Base-by-base conservation (phyloP, 2,113 vertebrate genomes). In the Okapia johnstoni region DNA sequence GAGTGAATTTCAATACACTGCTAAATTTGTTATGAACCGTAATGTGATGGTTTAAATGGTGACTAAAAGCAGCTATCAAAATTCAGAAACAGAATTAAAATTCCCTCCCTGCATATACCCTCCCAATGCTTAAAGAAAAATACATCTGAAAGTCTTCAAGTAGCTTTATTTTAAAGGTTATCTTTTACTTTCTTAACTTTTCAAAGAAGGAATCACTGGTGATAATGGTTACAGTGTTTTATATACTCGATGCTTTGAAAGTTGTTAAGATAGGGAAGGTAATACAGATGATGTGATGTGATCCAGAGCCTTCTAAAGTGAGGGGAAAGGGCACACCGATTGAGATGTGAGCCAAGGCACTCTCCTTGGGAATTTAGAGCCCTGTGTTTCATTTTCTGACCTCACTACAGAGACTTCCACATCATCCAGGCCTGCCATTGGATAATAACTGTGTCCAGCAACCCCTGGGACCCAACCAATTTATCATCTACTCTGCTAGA, bases 401-500 rank as follows among this genome's bases (percentile, higher is more conserved):
- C 96, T 97, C 73, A 66, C 93, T 66, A 7, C 61, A 94, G 36
- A 95, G 94, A 97, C 55, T 95, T 83, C 54, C 57, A 87, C 91
- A 85, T 13, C 48, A 94, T 61, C 86, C 54, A 57, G 79, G 19
- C n/a, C 79, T 92, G 93, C 97, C 89, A 93, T 97, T 93, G 97
- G 97, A 28, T 92, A 97, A 94, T 96, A 96, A 95, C 85, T 96
- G 50, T 96, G 94, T 94, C 98, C 96, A 83, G 90, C 76, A 96
- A 93, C 94, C 97, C 95, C 95, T 97, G 94, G 88, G 96, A 98
- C 83, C 80, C 88, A 95, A 95, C 88, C 80, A 93, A 98, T 98
- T 97, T 96, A 97, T 98, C 96, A 96, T 93, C 52, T 36, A 61
- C 96, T 85, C 84, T 79, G 50, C 87, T 92, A 88, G 80, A 96